Evolutionary conservation across 2,113 vertebrate species (phyloP).

Genomic region (Chaenogobius annularis): DNA sequence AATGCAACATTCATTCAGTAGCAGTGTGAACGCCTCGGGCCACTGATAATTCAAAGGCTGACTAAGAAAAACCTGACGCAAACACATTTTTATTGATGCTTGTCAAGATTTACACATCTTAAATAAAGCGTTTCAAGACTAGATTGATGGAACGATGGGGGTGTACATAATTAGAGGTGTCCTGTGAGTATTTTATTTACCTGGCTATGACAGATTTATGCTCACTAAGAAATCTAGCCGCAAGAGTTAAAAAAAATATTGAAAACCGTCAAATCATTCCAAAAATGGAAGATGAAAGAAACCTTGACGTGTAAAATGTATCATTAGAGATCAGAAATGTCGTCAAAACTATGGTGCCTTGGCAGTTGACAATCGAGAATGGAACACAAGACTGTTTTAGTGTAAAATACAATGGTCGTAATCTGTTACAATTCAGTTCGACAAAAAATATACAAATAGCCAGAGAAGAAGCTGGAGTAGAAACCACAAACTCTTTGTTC

Average conservation of each 20-base stretch:
- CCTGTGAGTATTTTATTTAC: not conserved
- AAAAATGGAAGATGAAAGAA: not conserved
- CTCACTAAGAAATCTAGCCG: not conserved
- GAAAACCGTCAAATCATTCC: not conserved
- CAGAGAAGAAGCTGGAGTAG: too few relatives aligned
- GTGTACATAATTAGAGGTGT: not conserved
- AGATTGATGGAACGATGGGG: not conserved
- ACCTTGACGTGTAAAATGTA: not conserved
- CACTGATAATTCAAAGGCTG: conserved; percentile 6
- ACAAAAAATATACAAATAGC: too few relatives aligned
- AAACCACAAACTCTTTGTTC: too few relatives aligned
- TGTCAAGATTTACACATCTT: not conserved
- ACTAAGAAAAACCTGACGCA: conserved; percentile 1
- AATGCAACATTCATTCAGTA: conserved; percentile 31
- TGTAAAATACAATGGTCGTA: too few relatives aligned
- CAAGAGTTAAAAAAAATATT: not conserved
- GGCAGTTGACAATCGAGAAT: too few relatives aligned
- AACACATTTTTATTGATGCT: not conserved
- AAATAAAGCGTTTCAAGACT: conserved; percentile 1
- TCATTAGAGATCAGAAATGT: not conserved
- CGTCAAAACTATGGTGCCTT: too few relatives aligned
- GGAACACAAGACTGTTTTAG: too few relatives aligned
- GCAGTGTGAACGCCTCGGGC: not conserved
- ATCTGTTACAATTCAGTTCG: too few relatives aligned
- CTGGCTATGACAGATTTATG: not conserved